These are phyloP conservation scores for Rhynchomys soricoides DNA, from an alignment of 2,113 vertebrate genomes.

Conservation along the genomic window DNA sequence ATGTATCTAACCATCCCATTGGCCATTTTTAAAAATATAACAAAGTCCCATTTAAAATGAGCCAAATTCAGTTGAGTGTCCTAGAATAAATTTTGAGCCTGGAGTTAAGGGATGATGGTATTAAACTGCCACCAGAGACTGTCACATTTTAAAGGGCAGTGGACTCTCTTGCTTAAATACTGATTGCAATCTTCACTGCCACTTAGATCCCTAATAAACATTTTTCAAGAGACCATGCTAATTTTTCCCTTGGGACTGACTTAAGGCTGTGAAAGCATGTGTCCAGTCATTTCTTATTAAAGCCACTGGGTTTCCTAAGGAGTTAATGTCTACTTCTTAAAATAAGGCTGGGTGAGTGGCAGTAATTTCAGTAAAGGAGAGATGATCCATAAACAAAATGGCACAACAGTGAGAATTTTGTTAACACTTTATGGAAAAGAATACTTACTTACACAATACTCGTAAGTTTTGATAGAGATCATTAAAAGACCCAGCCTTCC, in stretches of 20 bases:
- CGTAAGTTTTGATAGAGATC: conserved; percentile 30
- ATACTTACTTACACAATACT: conserved; percentile 8
- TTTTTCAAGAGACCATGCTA: conserved; percentile 43
- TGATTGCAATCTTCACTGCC: background rate
- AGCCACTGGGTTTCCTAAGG: conserved; percentile 15
- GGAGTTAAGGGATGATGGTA: conserved; percentile 7
- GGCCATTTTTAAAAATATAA: conserved; percentile 27
- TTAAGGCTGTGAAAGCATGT: conserved; percentile 45
- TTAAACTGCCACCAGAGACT: conserved; percentile 48
- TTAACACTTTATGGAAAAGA: background rate
- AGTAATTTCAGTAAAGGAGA: background rate
- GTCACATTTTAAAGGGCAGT: conserved; percentile 54
- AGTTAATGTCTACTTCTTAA: conserved; percentile 52
- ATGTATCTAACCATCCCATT: conserved; percentile 16
- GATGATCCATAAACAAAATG: background rate
- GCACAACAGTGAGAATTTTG: background rate
- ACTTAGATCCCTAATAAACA: conserved; percentile 51
- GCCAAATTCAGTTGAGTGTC: conserved; percentile 54
- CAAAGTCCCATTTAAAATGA: conserved; percentile 32
- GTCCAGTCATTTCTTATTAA: conserved; percentile 50
- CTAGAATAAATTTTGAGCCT: conserved; percentile 51
- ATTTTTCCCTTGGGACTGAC: conserved; percentile 33
- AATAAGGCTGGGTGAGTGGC: background rate
- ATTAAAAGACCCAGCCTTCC: background rate
- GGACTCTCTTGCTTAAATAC: conserved; percentile 46